phyloP scores from a whole-genome alignment of 2,797 vertebrate species.

The Dicrostonyx torquatus region DNA sequence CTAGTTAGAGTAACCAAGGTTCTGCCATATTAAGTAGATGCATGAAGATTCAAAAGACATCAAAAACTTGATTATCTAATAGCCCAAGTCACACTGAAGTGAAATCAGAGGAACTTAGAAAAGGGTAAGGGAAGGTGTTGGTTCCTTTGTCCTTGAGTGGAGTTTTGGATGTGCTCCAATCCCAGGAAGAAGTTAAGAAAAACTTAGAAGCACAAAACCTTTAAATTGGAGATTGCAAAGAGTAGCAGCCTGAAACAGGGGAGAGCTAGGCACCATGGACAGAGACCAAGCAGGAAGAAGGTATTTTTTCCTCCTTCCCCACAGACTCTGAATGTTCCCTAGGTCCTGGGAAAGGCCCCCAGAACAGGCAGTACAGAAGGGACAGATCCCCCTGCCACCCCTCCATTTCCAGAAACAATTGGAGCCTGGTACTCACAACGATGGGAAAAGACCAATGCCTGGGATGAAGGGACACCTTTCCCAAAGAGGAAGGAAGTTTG shows the following conservation, averaged over 20 bases:
- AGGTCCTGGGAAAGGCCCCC: neutral
- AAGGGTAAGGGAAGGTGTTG: neutral
- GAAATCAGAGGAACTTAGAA: constrained; percentile 24
- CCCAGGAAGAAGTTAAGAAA: neutral
- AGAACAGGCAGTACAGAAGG: neutral
- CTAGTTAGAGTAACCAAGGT: neutral
- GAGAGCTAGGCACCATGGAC: neutral
- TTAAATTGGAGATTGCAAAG: neutral
- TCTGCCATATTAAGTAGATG: neutral
- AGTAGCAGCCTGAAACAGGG: neutral
- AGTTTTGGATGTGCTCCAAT: neutral
- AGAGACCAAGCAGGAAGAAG: neutral
- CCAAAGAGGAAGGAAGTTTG: neutral
- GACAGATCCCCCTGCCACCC: neutral
- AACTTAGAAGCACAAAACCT: neutral
- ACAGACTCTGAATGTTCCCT: neutral
- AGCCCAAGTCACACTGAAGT: neutral
- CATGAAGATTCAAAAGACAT: constrained; percentile 22
- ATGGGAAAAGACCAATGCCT: neutral
- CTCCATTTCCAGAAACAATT: neutral
- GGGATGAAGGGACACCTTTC: neutral
- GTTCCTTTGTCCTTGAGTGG: neutral
- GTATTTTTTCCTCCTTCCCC: neutral
- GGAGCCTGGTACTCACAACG: neutral
- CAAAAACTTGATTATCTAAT: constrained; percentile 4